Conservation (phyloP, 2,797 vertebrate species). For the Parambassis ranga region DNA sequence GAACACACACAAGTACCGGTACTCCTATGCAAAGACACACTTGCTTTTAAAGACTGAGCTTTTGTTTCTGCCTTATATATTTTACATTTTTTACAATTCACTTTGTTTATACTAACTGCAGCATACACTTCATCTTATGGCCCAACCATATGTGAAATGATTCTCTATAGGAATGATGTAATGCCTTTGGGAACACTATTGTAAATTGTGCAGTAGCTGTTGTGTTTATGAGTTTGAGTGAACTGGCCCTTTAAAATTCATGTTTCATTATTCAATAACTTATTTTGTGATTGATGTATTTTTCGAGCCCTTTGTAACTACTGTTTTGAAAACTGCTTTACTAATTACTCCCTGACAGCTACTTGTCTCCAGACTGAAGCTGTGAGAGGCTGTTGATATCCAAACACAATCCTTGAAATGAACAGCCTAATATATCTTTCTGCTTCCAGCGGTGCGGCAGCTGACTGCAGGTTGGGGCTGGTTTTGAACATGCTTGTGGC, state of each 20-base stretch:
- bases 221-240: too few species aligned
- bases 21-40: not conserved
- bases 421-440: not conserved
- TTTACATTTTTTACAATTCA: conserved; percentile 13
- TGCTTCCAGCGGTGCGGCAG: not conserved
- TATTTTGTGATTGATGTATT: not conserved
- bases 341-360: conserved; percentile 41
- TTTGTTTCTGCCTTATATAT: conserved; percentile 5
- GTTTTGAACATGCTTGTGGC: conserved; percentile 13
- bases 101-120: conserved; percentile 19
- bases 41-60: conserved; percentile 6
- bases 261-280: too few species aligned
- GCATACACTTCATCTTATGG: conserved; percentile 4
- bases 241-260: too few species aligned
- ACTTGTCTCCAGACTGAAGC: conserved; percentile 1
- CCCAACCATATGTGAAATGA: not conserved
- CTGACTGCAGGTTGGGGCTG: conserved; percentile 26
- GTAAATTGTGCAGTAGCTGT: not conserved
- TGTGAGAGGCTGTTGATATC: conserved; percentile 15
- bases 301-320: conserved; percentile 11
- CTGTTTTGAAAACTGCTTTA: conserved; percentile 12
- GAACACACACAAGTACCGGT: conserved; percentile 4
- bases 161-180: conserved; percentile 2
- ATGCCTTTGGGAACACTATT: not conserved
- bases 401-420: conserved; percentile 17